Percentiles rank a stretch among this genome's conserved stretches.
These are phyloP conservation scores for Lateolabrax maculatus DNA, from an alignment of 2,797 vertebrate genomes.

Conservation along the genomic window DNA sequence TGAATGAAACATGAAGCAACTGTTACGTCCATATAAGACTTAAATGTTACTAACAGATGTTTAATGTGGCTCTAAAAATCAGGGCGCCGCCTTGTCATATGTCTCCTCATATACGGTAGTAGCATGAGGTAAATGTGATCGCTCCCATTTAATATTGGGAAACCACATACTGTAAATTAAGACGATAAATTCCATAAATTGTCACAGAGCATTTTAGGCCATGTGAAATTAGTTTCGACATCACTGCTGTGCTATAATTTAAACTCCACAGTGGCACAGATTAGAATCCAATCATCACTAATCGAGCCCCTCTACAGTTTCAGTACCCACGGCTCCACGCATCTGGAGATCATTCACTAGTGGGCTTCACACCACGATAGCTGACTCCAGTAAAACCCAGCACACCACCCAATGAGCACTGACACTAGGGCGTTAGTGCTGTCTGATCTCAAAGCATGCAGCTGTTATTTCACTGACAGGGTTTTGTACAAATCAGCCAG, in stretches of 20 bases:
- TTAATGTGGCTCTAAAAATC: constrained; percentile 49
- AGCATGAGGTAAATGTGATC: constrained; percentile 42
- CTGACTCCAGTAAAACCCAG: constrained; percentile 22
- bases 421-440: constrained; percentile 24
- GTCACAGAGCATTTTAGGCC: not conserved
- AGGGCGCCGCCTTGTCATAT: constrained; percentile 17
- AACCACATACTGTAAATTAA: constrained; percentile 16
- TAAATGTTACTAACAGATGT: constrained; percentile 66
- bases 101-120: constrained; percentile 1
- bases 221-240: constrained; percentile 26
- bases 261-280: constrained; percentile 29
- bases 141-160: constrained; percentile 10
- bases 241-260: constrained; percentile 28
- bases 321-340: constrained; percentile 10
- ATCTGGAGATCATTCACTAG: constrained; percentile 32
- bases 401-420: constrained; percentile 12
- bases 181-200: constrained; percentile 12
- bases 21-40: constrained; percentile 23
- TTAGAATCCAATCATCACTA: constrained; percentile 60
- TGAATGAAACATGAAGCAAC: constrained; percentile 50
- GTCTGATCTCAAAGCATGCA: constrained; percentile 39
- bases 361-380: constrained; percentile 7
- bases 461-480: constrained; percentile 44
- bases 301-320: constrained; percentile 41
- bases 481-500: constrained; percentile 45